Evolutionary conservation across 1,140 invertebrate species (phyloP).

Genomic region (Ceratina japonica): DNA sequence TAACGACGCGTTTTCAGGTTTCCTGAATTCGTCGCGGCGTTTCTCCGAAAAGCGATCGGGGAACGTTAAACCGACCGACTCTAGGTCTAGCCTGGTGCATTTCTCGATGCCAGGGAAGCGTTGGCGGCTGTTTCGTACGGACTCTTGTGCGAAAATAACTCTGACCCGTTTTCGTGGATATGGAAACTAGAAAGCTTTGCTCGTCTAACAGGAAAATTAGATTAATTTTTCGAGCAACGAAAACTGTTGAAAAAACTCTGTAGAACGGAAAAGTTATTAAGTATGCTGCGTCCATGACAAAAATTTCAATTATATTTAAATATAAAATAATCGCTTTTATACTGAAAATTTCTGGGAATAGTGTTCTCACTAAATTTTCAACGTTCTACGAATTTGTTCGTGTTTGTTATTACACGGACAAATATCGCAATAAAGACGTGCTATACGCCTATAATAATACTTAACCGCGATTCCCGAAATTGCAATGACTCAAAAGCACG

Average conservation of each 20-base stretch:
- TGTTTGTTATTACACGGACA: no score
- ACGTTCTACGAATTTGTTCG: no score
- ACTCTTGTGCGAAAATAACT: conserved; percentile 61
- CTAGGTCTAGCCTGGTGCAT: conserved; percentile 40
- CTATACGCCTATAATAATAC: no score
- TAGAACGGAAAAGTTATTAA: background rate
- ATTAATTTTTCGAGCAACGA: no score
- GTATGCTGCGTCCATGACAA: no score
- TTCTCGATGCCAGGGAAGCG: conserved; percentile 35
- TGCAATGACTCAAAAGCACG: background rate
- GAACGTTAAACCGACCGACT: conserved; percentile 15
- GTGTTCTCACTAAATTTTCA: no score
- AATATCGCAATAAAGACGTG: no score
- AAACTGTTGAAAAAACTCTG: background rate
- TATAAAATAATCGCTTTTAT: no score
- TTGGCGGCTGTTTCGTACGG: conserved; percentile 53
- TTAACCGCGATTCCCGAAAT: no score
- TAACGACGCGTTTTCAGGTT: background rate
- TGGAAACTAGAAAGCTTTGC: conserved; percentile 56
- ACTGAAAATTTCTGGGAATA: no score
- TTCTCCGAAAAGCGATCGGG: conserved; percentile 20
- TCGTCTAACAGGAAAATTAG: no score
- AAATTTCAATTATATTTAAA: no score
- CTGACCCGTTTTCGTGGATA: conserved; percentile 58
- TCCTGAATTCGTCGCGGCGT: background rate